phyloP scores from a whole-genome alignment of 2,113 vertebrate species.

The Callaeas wilsoni region DNA sequence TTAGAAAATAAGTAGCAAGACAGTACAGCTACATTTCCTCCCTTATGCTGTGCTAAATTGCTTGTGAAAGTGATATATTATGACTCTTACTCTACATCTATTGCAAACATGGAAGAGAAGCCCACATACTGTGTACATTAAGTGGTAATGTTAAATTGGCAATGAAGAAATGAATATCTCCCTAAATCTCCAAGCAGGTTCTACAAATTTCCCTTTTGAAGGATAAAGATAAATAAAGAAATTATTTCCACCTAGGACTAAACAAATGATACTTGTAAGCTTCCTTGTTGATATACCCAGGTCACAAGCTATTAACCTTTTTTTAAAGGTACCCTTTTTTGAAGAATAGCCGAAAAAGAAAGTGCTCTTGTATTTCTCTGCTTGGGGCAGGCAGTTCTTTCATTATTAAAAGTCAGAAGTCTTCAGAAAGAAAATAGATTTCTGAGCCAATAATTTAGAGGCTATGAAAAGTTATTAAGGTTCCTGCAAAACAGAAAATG shows the following conservation, averaged over 20 bases:
- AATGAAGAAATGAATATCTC: slow-evolving; percentile 15
- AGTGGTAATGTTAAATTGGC: slow-evolving; percentile 35
- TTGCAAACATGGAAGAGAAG: slow-evolving; percentile 40
- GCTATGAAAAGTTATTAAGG: neutral
- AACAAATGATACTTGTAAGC: neutral
- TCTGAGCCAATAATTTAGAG: slow-evolving; percentile 12
- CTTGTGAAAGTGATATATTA: slow-evolving; percentile 62
- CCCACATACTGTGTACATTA: slow-evolving; percentile 49
- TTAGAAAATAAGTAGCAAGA: slow-evolving; percentile 60
- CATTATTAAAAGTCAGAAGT: neutral
- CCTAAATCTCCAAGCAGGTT: slow-evolving; percentile 14
- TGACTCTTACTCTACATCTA: slow-evolving; percentile 1
- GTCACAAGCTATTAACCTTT: neutral
- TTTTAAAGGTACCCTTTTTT: neutral
- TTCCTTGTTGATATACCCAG: neutral
- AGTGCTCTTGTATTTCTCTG: neutral
- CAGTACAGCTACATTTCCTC: slow-evolving; percentile 48
- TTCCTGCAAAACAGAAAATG: neutral
- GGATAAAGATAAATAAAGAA: neutral
- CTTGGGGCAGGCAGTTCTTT: neutral
- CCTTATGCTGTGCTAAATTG: slow-evolving; percentile 56
- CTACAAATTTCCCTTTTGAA: neutral
- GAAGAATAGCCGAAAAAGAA: neutral
- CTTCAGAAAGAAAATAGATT: neutral
- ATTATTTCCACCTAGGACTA: neutral